A percentile compares a stretch with the other conserved stretches of the same genome.
These are phyloP conservation scores for Ammodytes dubius DNA, from an alignment of 2,113 vertebrate genomes.

Conservation along the genomic window DNA sequence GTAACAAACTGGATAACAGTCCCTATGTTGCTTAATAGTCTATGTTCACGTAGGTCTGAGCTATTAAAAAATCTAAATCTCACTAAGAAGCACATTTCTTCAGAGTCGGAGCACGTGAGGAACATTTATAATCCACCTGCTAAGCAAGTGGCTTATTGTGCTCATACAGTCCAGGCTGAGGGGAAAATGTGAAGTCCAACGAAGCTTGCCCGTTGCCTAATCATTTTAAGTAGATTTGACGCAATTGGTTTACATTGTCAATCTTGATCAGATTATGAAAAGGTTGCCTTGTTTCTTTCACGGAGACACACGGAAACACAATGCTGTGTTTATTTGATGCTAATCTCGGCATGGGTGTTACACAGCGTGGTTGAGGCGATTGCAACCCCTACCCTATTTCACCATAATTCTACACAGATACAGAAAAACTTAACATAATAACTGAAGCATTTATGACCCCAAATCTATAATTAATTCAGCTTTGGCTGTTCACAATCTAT, in stretches of 20 bases:
- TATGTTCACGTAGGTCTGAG: neutral
- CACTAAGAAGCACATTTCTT: conserved; percentile 37
- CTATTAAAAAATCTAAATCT: conserved; percentile 19
- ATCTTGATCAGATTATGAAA: conserved; percentile 82
- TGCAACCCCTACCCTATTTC: neutral
- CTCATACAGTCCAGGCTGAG: conserved; percentile 48
- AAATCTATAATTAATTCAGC: neutral
- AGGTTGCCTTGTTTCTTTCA: conserved; percentile 76
- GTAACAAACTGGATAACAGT: conserved; percentile 15
- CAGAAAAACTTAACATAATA: neutral
- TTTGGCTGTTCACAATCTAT: neutral
- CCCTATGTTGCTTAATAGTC: neutral
- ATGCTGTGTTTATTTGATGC: conserved; percentile 78
- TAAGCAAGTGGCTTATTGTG: conserved; percentile 58
- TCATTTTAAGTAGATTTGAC: conserved; percentile 85
- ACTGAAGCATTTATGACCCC: neutral
- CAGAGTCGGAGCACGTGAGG: conserved; percentile 44
- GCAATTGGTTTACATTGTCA: conserved; percentile 80
- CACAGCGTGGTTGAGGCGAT: conserved; percentile 52
- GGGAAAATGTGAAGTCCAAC: conserved; percentile 62
- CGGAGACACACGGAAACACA: conserved; percentile 62
- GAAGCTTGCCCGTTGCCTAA: conserved; percentile 71
- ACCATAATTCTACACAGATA: conserved; percentile 20
- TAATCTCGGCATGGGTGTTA: conserved; percentile 74
- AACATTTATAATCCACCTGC: conserved; percentile 47